Conservation (phyloP, 2,888 invertebrate species). For the Himalopsyche kuldschensis region DNA sequence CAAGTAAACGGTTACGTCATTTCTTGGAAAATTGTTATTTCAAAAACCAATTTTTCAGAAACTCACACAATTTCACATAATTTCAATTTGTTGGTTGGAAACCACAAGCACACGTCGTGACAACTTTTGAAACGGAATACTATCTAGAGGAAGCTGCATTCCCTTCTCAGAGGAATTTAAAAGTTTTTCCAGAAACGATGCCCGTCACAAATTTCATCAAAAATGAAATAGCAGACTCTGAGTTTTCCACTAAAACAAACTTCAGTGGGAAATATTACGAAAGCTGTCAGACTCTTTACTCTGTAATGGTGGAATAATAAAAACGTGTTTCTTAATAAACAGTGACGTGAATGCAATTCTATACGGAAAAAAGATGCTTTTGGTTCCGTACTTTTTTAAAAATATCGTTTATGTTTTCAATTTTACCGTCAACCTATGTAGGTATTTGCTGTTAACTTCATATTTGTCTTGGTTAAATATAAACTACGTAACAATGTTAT, state of each 20-base stretch:
- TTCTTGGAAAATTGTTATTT: too few species aligned
- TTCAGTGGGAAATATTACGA: conserved; percentile 10
- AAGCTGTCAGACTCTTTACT: background rate
- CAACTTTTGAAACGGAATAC: conserved; percentile 29
- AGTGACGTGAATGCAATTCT: background rate
- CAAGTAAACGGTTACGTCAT: too few species aligned
- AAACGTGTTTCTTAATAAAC: background rate
- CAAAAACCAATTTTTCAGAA: too few species aligned
- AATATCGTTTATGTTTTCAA: too few species aligned
- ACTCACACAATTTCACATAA: too few species aligned
- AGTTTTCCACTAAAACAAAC: conserved; percentile 23
- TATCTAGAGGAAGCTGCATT: conserved; percentile 10
- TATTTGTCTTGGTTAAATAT: too few species aligned
- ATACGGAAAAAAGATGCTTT: background rate
- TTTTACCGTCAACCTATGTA: too few species aligned
- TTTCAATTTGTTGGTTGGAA: background rate
- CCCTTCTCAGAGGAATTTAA: background rate
- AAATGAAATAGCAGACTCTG: conserved; percentile 25
- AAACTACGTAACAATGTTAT: too few species aligned
- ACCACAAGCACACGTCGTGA: background rate
- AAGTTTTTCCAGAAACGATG: conserved; percentile 28
- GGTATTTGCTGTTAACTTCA: too few species aligned
- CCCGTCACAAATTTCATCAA: conserved; percentile 37
- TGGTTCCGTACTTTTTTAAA: background rate
- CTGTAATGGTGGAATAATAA: background rate